Evolutionary conservation across 1,140 invertebrate genomes (phyloP), one percentile per base, ranked within the genome.

Genomic region (Uloborus diversus): DNA sequence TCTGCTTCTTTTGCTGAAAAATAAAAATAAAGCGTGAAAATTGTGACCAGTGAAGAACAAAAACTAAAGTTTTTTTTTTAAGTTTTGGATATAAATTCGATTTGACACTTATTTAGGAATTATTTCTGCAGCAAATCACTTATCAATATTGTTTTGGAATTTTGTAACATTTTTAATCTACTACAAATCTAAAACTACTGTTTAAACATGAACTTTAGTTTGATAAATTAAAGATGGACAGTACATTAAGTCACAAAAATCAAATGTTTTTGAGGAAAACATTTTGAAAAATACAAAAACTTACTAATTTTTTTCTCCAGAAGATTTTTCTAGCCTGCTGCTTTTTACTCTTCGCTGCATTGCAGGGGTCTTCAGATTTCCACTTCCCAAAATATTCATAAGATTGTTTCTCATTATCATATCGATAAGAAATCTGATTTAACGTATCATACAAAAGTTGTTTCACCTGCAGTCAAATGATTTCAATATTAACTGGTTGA

Each of bases 381-480:
- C 14, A 56, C 37, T 27, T 69, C 20, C n/a, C 51, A 79, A 47
- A 69, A 49, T 69, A 79, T 47, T 69, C 37, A 62, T 79, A 79
- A 20, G 76, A 61, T 14, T 35, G 14, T 35, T 28, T 61, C 28
- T 79, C 76, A 68, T 61, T 13, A 35, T 57, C 49, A 62, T 79
- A 79, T 28, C 49, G 9, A 51, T 79, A 79, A 33, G 61, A 69
- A 28, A 49, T 62, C 35, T 30, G 33, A 51, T 9, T 20, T 3
- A 33, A n/a, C 27, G 76, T 56, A 33, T 79, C 76, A 79, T 69
- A 69, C 35, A 79, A 62, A 49, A 79, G 42, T 13, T 61, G 61
- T 35, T 30, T 69, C 7, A 69, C 51, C 76, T 79, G 28, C 7
- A 51, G n/a, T n/a, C n/a, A n/a, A n/a, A n/a, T n/a, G n/a, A n/a